Percentiles rank a stretch among this genome's conserved stretches.
Evolutionary conservation across 2,113 vertebrate genomes (phyloP).

Genomic region (Guaruba guarouba): DNA sequence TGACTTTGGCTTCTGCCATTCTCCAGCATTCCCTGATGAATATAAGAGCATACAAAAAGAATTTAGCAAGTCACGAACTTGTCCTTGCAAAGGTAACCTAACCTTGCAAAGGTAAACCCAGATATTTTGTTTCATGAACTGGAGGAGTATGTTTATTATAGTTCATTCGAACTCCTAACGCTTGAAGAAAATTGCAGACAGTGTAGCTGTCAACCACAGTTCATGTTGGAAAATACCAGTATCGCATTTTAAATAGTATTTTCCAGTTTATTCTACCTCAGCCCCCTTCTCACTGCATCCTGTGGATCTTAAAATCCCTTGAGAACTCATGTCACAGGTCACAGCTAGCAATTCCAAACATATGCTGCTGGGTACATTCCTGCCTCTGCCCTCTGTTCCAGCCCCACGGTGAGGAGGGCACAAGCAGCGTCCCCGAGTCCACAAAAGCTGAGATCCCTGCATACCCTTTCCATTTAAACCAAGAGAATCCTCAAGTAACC

Average conservation of each 20-base stretch:
- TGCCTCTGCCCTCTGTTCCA: not conserved
- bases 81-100: not conserved
- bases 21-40: too few species aligned
- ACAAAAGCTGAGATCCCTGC: rapidly evolving
- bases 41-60: not conserved
- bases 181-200: too few species aligned
- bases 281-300: not conserved
- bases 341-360: not conserved
- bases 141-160: too few species aligned
- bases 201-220: rapidly evolving
- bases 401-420: rapidly evolving
- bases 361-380: not conserved
- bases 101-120: too few species aligned
- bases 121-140: too few species aligned
- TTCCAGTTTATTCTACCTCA: not conserved
- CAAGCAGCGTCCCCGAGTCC: not conserved
- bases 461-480: not conserved
- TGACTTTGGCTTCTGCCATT: not conserved
- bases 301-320: not conserved
- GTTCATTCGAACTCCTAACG: too few species aligned
- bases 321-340: not conserved
- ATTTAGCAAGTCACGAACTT: not conserved
- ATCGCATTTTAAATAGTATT: not conserved
- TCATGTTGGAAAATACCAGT: not conserved
- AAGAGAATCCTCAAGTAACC: not conserved